Evolutionary conservation across 2,113 vertebrate species (phyloP).

Genomic region (Galemys pyrenaicus): DNA sequence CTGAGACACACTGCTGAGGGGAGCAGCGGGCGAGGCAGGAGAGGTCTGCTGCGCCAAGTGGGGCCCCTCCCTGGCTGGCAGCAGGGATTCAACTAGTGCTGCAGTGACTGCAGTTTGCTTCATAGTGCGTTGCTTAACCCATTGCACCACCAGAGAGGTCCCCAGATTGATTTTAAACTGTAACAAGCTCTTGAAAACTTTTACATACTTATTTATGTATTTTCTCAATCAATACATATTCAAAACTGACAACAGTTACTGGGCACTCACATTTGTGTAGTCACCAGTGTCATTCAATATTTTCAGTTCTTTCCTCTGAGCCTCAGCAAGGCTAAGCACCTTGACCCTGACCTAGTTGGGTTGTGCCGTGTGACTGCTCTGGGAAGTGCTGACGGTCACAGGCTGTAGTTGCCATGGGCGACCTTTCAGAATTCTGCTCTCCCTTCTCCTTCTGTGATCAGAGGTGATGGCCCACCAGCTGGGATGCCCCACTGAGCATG

Average conservation of each 20-base stretch:
- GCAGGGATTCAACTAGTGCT: no score
- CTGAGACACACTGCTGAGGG: no score
- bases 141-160: no score
- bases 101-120: no score
- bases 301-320: neutral
- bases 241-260: neutral
- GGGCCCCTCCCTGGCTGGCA: no score
- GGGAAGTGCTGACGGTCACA: neutral
- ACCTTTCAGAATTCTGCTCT: neutral
- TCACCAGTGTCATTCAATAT: neutral
- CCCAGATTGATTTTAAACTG: constrained; percentile 17
- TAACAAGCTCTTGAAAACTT: neutral
- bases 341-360: no score
- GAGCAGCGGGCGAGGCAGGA: no score
- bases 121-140: no score
- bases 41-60: no score
- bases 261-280: neutral
- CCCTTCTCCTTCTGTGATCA: neutral
- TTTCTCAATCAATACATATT: neutral
- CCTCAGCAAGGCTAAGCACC: neutral
- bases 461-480: neutral
- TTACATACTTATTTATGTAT: neutral
- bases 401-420: neutral
- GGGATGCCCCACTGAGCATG: neutral
- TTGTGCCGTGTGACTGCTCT: neutral